phyloP scores from a whole-genome alignment of 2,888 invertebrate species.

The Acholoe squamosa region DNA sequence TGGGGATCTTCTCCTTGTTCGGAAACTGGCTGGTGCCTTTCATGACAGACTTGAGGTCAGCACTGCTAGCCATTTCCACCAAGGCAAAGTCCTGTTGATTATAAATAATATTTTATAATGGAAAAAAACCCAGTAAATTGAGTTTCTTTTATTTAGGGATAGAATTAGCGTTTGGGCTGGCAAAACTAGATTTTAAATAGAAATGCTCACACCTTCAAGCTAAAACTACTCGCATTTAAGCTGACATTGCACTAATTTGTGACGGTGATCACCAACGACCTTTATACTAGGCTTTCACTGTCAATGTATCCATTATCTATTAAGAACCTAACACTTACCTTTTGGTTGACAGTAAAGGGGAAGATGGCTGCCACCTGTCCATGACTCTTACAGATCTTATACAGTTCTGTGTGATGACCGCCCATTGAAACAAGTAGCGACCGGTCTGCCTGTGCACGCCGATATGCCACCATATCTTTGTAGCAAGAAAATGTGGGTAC shows the following conservation, averaged over 20 bases:
- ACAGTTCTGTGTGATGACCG: neutral
- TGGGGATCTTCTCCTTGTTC: slow-evolving; percentile 49
- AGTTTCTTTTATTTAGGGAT: neutral
- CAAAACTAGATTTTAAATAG: neutral
- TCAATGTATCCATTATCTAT: too few relatives aligned
- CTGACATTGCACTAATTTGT: neutral
- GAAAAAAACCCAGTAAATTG: neutral
- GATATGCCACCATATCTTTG: neutral
- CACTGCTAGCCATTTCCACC: neutral
- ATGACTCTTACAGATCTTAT: slow-evolving; percentile 7
- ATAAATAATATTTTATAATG: neutral
- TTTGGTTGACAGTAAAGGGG: slow-evolving; percentile 26
- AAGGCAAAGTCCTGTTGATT: slow-evolving; percentile 13
- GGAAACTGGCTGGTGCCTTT: neutral
- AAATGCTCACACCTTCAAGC: neutral
- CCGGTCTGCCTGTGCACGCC: slow-evolving; percentile 22
- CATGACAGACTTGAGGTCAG: neutral
- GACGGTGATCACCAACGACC: too few relatives aligned
- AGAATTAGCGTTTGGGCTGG: neutral
- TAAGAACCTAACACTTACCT: slow-evolving; percentile 41
- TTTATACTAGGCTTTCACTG: too few relatives aligned
- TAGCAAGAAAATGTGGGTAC: too few relatives aligned
- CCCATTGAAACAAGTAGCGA: neutral
- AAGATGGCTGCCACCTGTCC: neutral
- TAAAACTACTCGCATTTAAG: neutral